Evolutionary conservation across 2,888 invertebrate species (phyloP).

Genomic region (Desoria tigrina): DNA sequence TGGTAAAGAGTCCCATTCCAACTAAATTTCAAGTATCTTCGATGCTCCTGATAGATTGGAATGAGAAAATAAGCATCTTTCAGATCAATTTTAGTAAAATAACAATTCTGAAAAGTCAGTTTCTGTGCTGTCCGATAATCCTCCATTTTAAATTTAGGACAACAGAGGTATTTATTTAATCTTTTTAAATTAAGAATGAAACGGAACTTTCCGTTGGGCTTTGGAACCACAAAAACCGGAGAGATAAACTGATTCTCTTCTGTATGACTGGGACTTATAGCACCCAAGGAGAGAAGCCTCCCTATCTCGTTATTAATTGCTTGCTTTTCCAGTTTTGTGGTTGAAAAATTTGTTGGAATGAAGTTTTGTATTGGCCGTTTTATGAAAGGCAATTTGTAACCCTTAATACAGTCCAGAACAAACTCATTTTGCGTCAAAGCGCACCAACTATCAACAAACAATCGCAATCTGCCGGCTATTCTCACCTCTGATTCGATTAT

Average conservation of each 20-base stretch:
- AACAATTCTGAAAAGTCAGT: neutral
- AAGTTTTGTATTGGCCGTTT: neutral
- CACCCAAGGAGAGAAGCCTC: neutral
- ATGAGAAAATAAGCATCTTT: slow-evolving; percentile 1
- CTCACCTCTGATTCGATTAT: no score
- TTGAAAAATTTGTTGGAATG: neutral
- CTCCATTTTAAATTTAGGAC: neutral
- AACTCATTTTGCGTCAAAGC: no score
- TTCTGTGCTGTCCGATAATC: neutral
- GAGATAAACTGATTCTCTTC: neutral
- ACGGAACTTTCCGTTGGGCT: neutral
- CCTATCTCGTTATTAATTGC: neutral
- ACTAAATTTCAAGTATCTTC: neutral
- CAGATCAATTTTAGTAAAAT: neutral
- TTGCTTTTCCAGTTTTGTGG: neutral
- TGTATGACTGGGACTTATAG: neutral
- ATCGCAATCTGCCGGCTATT: no score
- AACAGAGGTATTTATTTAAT: no score
- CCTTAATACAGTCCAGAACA: neutral
- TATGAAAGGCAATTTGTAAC: neutral
- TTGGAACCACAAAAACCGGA: neutral
- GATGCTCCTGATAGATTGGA: neutral
- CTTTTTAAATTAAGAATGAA: no score
- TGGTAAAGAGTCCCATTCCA: neutral
- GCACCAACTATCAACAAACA: no score